These are phyloP conservation scores for Daubentonia madagascariensis DNA, from an alignment of 2,113 vertebrate species.

Conservation along the genomic window DNA sequence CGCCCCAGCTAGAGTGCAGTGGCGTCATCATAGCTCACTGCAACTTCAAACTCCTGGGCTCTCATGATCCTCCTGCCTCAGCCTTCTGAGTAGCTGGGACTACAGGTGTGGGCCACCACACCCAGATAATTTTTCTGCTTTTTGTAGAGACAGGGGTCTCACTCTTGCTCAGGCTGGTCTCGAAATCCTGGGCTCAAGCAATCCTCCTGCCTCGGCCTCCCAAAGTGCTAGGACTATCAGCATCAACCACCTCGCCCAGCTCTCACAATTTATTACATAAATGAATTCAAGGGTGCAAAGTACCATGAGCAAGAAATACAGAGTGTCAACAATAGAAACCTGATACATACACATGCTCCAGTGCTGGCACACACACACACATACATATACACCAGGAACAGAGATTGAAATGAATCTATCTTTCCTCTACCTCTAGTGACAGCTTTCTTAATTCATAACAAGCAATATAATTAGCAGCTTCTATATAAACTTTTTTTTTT, in stretches of 20 bases:
- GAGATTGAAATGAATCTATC: background rate
- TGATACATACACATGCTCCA: too few species aligned
- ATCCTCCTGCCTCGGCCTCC: too few species aligned
- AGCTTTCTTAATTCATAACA: conserved; percentile 2
- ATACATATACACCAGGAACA: background rate
- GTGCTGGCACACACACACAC: background rate
- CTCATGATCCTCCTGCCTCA: background rate
- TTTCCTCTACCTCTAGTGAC: background rate
- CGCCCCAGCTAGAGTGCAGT: background rate
- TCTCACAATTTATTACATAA: background rate
- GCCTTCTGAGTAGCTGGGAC: background rate
- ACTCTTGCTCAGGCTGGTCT: too few species aligned
- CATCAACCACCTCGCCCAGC: too few species aligned
- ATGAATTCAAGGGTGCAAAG: background rate
- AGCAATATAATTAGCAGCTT: conserved; percentile 2
- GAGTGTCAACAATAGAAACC: background rate
- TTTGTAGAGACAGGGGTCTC: too few species aligned
- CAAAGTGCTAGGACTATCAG: too few species aligned
- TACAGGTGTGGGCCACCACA: too few species aligned
- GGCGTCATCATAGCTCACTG: background rate
- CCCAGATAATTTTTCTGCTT: too few species aligned
- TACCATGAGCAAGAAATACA: background rate
- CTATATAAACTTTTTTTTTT: background rate
- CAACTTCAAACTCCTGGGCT: background rate
- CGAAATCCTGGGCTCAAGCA: too few species aligned